These are phyloP conservation scores for Drosophila kurseongensis DNA, from an alignment of 1,140 invertebrate species.

Conservation along the genomic window DNA sequence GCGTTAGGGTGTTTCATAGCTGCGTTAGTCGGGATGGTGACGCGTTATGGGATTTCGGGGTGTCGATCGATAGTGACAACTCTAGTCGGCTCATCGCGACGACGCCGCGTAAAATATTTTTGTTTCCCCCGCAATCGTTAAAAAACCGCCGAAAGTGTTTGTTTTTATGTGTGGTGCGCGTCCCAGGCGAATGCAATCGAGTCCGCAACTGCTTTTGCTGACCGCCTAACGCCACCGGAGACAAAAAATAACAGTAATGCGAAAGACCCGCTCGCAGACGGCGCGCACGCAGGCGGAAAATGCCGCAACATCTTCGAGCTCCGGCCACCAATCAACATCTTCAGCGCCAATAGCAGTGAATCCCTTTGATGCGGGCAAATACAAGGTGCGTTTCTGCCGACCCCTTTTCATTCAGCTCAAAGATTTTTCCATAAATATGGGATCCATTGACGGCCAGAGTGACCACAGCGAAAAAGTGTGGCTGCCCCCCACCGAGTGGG, in stretches of 20 bases:
- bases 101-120: slow-evolving; percentile 41
- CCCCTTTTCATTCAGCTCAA: slow-evolving; percentile 41
- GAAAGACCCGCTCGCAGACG: slow-evolving; percentile 81
- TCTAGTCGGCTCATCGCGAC: slow-evolving; percentile 4
- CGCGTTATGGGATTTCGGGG: slow-evolving; percentile 5
- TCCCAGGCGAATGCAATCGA: slow-evolving; percentile 16
- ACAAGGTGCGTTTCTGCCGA: slow-evolving; percentile 47
- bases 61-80: slow-evolving; percentile 36
- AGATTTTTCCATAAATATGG: slow-evolving; percentile 38
- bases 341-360: slow-evolving; percentile 52
- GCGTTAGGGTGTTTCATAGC: slow-evolving; percentile 11
- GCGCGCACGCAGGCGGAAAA: slow-evolving; percentile 82
- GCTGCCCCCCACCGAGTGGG: not conserved
- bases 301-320: slow-evolving; percentile 64
- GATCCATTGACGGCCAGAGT: slow-evolving; percentile 61
- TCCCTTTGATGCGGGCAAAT: slow-evolving; percentile 64
- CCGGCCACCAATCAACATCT: slow-evolving; percentile 49
- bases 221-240: slow-evolving; percentile 21
- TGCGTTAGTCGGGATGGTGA: not conserved
- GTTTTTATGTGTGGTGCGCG: slow-evolving; percentile 29
- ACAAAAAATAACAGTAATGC: slow-evolving; percentile 72
- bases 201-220: slow-evolving; percentile 43
- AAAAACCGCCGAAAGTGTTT: slow-evolving; percentile 29
- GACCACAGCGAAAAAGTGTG: slow-evolving; percentile 47
- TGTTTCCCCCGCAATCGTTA: slow-evolving; percentile 28